A percentile compares a stretch with the other conserved stretches of the same genome.
Conservation (phyloP, 2,797 vertebrate genomes). For the Gephyroberyx darwinii region DNA sequence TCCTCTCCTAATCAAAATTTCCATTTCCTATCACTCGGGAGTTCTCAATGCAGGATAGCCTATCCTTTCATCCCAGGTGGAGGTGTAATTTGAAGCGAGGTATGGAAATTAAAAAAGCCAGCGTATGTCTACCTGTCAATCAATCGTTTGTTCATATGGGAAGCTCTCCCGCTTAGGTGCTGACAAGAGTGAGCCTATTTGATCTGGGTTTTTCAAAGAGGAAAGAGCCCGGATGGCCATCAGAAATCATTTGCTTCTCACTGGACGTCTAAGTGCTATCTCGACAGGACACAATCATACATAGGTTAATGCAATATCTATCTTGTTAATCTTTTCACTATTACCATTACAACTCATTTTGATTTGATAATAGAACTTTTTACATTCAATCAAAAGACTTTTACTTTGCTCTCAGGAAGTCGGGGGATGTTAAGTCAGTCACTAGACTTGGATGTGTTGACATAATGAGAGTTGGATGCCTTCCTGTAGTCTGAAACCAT, state of each 20-base stretch:
- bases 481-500: neutral
- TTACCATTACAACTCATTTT: slow-evolving; percentile 60
- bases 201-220: slow-evolving; percentile 84
- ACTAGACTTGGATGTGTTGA: neutral
- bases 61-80: slow-evolving; percentile 86
- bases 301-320: slow-evolving; percentile 76
- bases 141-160: slow-evolving; percentile 78
- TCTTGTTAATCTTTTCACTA: slow-evolving; percentile 72
- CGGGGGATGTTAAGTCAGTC: slow-evolving; percentile 9
- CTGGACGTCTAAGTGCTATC: slow-evolving; percentile 76
- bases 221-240: slow-evolving; percentile 78
- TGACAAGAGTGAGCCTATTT: slow-evolving; percentile 84
- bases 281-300: slow-evolving; percentile 78
- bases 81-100: slow-evolving; percentile 89
- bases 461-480: neutral
- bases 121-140: slow-evolving; percentile 88
- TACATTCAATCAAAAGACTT: slow-evolving; percentile 58
- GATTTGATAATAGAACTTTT: slow-evolving; percentile 62
- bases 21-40: slow-evolving; percentile 77
- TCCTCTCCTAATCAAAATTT: slow-evolving; percentile 80
- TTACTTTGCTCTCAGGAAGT: slow-evolving; percentile 40
- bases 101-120: slow-evolving; percentile 87
- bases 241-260: slow-evolving; percentile 84
- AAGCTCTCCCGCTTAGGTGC: slow-evolving; percentile 63
- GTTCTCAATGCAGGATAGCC: slow-evolving; percentile 74